Conservation (phyloP, 2,888 invertebrate species). For the Caenorhabditis sinica region DNA sequence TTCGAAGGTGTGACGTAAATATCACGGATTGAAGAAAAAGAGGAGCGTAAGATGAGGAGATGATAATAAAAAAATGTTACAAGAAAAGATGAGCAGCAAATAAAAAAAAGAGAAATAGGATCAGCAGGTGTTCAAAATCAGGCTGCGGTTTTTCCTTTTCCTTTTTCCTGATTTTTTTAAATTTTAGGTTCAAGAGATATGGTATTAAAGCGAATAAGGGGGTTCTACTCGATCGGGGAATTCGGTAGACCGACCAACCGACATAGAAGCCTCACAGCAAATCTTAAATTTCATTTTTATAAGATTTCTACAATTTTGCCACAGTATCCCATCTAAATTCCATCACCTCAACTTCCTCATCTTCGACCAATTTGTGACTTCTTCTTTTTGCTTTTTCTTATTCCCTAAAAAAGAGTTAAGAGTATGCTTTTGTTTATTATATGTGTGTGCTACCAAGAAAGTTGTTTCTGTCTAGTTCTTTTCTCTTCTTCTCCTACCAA, state of each 20-base stretch:
- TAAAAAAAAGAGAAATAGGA: background rate
- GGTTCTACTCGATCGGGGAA: too few species aligned
- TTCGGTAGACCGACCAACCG: too few species aligned
- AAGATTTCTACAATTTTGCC: background rate
- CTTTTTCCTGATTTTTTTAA: too few species aligned
- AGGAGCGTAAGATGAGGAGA: background rate
- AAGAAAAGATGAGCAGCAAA: slow-evolving; percentile 9
- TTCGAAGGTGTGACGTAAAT: slow-evolving; percentile 8
- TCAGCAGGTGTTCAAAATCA: slow-evolving; percentile 22
- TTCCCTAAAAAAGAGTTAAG: slow-evolving; percentile 27
- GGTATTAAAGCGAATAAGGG: too few species aligned
- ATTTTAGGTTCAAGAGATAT: too few species aligned
- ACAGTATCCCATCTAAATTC: background rate
- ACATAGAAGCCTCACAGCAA: too few species aligned
- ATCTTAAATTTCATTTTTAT: background rate
- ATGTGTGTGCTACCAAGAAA: slow-evolving; percentile 1
- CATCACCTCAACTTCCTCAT: background rate
- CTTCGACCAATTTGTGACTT: slow-evolving; percentile 36
- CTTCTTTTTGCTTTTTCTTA: background rate
- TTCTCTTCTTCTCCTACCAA: slow-evolving; percentile 29
- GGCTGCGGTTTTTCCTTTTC: slow-evolving; percentile 27
- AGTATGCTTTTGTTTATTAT: slow-evolving; percentile 56
- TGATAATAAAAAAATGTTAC: slow-evolving; percentile 5
- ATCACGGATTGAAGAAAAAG: background rate
- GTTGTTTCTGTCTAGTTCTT: slow-evolving; percentile 21